A percentile compares a stretch with the other conserved stretches of the same genome.
phyloP scores from a whole-genome alignment of 2,797 vertebrate genomes.

The Diplodus puntazzo region DNA sequence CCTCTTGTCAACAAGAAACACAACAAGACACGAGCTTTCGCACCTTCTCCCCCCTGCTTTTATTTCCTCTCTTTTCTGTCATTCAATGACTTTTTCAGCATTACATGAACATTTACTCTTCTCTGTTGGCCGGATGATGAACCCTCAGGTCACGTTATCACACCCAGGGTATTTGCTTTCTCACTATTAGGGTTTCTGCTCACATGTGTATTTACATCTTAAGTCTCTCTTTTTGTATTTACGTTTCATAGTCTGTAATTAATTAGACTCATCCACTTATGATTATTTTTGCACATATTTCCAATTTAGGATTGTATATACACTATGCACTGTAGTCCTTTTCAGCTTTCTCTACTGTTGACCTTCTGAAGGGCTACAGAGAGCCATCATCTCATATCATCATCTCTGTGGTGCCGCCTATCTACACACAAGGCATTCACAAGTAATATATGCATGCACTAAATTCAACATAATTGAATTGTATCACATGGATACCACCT shows the following conservation, averaged over 20 bases:
- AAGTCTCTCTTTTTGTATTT: not conserved
- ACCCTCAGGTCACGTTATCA: not conserved
- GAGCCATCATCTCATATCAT: not conserved
- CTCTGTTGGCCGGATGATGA: not conserved
- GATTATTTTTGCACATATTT: not conserved
- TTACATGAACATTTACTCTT: not conserved
- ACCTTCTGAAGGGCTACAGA: not conserved
- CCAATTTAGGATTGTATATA: no score
- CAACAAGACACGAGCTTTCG: conserved; percentile 43
- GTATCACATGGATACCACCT: no score
- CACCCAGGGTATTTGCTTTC: not conserved
- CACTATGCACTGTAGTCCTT: not conserved
- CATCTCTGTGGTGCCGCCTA: not conserved
- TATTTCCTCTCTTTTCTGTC: conserved; percentile 27
- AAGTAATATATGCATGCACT: not conserved
- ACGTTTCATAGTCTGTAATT: not conserved
- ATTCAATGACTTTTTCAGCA: not conserved
- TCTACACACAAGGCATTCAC: not conserved
- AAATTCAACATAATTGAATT: not conserved
- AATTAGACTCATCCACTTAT: not conserved
- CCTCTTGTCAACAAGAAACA: conserved; percentile 46
- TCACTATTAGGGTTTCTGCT: not conserved
- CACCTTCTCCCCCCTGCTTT: conserved; percentile 39
- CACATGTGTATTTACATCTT: not conserved
- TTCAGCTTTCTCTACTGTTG: not conserved